A percentile compares a stretch with the other conserved stretches of the same genome.
These are phyloP conservation scores for Falco columbarius DNA, from an alignment of 2,797 vertebrate genomes.

Conservation along the genomic window DNA sequence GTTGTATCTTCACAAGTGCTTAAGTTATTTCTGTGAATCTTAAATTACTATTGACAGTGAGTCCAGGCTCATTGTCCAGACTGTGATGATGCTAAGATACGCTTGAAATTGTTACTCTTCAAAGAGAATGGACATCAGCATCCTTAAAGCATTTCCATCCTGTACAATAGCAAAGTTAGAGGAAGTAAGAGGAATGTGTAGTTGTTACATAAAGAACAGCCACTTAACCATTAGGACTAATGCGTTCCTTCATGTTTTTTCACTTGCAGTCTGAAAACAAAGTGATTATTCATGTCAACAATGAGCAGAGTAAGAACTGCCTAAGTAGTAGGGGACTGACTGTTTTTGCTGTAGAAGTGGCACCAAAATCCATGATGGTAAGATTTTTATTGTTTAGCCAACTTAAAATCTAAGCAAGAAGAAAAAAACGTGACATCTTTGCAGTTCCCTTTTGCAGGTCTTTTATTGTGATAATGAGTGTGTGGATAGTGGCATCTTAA, in stretches of 20 bases:
- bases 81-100: not conserved
- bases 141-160: not conserved
- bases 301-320: constrained; percentile 90
- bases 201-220: not conserved
- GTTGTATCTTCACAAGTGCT: not conserved
- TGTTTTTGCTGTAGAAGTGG: constrained; percentile 92
- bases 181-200: not conserved
- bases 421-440: not conserved
- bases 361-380: constrained; percentile 88
- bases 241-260: not conserved
- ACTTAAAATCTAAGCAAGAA: not conserved
- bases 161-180: not conserved
- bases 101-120: not conserved
- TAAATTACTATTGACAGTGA: not conserved
- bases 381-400: not conserved
- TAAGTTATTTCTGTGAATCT: not conserved
- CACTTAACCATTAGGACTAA: not conserved
- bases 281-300: constrained; percentile 89
- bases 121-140: not conserved
- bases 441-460: not conserved
- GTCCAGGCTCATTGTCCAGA: not conserved
- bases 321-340: constrained; percentile 85
- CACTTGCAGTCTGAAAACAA: constrained; percentile 86
- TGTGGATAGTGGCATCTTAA: not conserved
- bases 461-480: not conserved